These are phyloP conservation scores for Pyralis farinalis DNA, from an alignment of 2,888 invertebrate genomes.

Conservation along the genomic window DNA sequence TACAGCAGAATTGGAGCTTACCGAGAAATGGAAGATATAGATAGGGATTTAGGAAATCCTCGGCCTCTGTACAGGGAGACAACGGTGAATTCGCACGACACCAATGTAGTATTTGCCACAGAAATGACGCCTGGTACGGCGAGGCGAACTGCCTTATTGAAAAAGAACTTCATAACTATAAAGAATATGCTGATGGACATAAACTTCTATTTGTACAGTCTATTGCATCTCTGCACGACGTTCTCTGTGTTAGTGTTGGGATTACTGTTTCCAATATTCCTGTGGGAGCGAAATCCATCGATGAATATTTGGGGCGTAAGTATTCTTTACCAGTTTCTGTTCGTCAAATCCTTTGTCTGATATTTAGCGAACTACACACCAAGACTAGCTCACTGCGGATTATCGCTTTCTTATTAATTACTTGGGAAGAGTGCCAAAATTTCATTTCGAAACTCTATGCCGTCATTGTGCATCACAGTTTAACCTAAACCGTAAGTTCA, in stretches of 20 bases:
- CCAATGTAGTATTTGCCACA: conserved; percentile 51
- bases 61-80: conserved; percentile 80
- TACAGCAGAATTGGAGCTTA: conserved; percentile 52
- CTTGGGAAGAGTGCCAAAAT: too few species aligned
- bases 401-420: too few species aligned
- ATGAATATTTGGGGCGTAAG: conserved; percentile 70
- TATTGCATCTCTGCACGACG: conserved; percentile 75
- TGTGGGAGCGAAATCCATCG: conserved; percentile 65
- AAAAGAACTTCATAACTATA: conserved; percentile 68
- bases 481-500: too few species aligned
- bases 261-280: conserved; percentile 73
- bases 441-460: too few species aligned
- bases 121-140: conserved; percentile 62
- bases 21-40: conserved; percentile 66
- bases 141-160: conserved; percentile 61
- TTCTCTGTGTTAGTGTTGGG: conserved; percentile 76
- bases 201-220: conserved; percentile 79
- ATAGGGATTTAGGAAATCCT: conserved; percentile 56
- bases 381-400: too few species aligned
- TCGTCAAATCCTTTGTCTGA: too few species aligned
- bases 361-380: too few species aligned
- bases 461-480: too few species aligned
- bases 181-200: conserved; percentile 62
- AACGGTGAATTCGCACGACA: conserved; percentile 66
- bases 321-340: conserved; percentile 10